These are phyloP conservation scores for Myotis pilosus DNA, from an alignment of 2,797 vertebrate species.

Conservation along the genomic window DNA sequence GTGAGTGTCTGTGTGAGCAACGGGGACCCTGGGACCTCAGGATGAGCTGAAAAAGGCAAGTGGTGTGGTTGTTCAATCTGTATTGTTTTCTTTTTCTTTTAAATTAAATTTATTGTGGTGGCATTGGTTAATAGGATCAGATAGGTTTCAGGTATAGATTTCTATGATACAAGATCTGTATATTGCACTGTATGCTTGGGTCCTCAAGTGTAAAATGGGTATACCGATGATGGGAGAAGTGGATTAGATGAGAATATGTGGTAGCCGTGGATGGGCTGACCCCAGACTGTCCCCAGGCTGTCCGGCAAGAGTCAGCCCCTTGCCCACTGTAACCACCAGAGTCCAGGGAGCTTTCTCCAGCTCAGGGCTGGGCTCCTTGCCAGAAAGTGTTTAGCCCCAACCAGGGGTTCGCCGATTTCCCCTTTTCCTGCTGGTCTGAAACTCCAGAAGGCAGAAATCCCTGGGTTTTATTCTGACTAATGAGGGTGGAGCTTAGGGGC, in stretches of 20 bases:
- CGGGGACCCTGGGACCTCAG: rapidly evolving
- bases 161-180: neutral
- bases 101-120: neutral
- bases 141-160: neutral
- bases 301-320: neutral
- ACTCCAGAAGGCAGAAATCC: slow-evolving; percentile 48
- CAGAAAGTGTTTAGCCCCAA: neutral
- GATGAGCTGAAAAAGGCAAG: neutral
- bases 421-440: slow-evolving; percentile 41
- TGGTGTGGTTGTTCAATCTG: neutral
- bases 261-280: neutral
- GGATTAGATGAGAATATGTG: neutral
- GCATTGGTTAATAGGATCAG: neutral
- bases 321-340: rapidly evolving
- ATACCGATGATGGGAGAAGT: neutral
- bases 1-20: neutral
- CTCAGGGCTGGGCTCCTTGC: neutral
- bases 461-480: slow-evolving; percentile 34
- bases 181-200: neutral
- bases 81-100: neutral
- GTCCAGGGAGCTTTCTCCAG: neutral
- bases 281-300: neutral
- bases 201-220: neutral
- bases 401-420: neutral
- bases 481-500: slow-evolving; percentile 42